Base-by-base conservation (phyloP, 2,888 invertebrate genomes). In the Cosmia pyralina region DNA sequence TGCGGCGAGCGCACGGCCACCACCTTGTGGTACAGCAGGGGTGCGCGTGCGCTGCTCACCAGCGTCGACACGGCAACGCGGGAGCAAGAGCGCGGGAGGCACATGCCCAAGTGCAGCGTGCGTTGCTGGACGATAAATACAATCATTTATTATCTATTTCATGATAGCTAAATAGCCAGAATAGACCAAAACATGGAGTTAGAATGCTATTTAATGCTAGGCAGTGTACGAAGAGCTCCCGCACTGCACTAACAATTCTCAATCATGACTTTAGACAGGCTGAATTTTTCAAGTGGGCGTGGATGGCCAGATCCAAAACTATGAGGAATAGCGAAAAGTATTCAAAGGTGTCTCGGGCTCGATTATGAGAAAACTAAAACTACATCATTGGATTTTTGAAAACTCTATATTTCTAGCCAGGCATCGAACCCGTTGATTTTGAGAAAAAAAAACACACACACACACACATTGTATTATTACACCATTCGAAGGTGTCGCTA, bases 91-190 rank as follows among this genome's bases (percentile, higher is more conserved):
- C 96, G 96, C 19, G 98, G 98, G 70, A 98, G 93, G 89, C 98
- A 98, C 19, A 98, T 93, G 0, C 98, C 98, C 8, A 98, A 94
- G 88, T 98, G 97, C 62, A 98, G 94, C 6, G 97, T 97, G 89
- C 97, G 97, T 53, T 97, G 96, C 98, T 98, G 92, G 44, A 92
- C 34, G n/a, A 44, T n/a, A 11, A 52, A 52, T 52, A 52, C 52
- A n/a, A n/a, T 5, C 4, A 52, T 52, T 11, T n/a, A n/a, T n/a
- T n/a, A 11, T 52, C n/a, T 52, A 0, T 52, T 52, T n/a, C n/a
- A 11, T 52, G 52, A 52, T 52, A 4, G 11, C n/a, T 52, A n/a
- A n/a, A 52, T 4, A 52, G n/a, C 4, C n/a, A 10, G n/a, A 4
- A 52, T n/a, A n/a, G n/a, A n/a, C n/a, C 50, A n/a, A n/a, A 52